These are phyloP conservation scores for Melanotaenia maccullochi DNA, from an alignment of 2,797 vertebrate genomes.

Conservation along the genomic window DNA sequence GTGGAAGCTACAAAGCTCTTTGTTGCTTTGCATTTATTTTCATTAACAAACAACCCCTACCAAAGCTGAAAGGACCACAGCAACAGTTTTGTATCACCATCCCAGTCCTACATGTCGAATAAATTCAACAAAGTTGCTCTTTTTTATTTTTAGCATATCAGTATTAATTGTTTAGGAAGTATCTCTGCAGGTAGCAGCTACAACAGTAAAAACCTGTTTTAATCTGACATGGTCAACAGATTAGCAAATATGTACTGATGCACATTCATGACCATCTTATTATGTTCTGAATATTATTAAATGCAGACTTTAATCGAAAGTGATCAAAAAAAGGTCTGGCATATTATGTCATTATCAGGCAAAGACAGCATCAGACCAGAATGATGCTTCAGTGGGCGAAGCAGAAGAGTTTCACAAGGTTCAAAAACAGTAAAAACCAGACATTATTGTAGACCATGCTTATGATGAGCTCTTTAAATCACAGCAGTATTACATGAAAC, in stretches of 20 bases:
- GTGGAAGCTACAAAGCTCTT: neutral
- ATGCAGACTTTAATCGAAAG: neutral
- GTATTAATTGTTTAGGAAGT: neutral
- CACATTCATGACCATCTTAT: neutral
- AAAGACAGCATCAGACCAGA: neutral
- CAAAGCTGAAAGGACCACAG: neutral
- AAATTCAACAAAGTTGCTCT: neutral
- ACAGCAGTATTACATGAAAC: neutral
- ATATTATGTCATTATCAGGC: neutral
- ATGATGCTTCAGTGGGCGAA: neutral
- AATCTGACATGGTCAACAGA: neutral
- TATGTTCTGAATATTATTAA: neutral
- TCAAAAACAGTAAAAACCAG: neutral
- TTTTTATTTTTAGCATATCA: neutral
- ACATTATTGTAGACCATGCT: neutral
- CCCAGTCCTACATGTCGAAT: neutral
- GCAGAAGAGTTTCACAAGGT: neutral
- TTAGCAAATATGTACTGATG: neutral
- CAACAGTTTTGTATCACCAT: neutral
- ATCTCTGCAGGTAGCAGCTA: neutral
- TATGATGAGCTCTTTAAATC: neutral
- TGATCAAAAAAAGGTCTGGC: neutral
- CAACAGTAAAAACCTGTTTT: neutral
- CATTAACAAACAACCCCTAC: neutral
- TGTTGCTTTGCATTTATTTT: neutral